Evolutionary conservation across 2,888 invertebrate species (phyloP).

Genomic region (Eupsilia transversa): DNA sequence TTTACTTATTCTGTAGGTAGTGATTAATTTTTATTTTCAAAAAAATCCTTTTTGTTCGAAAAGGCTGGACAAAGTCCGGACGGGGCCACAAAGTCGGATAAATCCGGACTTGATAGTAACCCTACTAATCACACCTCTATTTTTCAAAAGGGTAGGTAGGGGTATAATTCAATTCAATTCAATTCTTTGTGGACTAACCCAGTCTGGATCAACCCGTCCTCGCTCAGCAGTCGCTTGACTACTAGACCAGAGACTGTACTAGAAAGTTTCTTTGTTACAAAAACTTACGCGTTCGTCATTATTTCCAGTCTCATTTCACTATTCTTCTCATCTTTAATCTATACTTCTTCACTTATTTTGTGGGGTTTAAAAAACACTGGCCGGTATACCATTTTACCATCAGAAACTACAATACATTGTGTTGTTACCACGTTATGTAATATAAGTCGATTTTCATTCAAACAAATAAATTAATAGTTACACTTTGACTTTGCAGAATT

Average conservation of each 20-base stretch:
- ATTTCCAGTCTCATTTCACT: constrained; percentile 4
- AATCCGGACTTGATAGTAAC: not conserved
- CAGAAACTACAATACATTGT: constrained; percentile 14
- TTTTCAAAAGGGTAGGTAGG: not conserved
- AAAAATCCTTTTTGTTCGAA: not conserved
- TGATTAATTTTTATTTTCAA: not conserved
- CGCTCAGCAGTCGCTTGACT: not conserved
- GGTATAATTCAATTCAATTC: not conserved
- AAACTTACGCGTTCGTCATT: not conserved
- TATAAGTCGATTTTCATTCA: not conserved
- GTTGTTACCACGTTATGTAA: not conserved
- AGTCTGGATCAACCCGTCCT: not conserved
- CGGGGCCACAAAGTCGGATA: not conserved
- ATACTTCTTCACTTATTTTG: not conserved
- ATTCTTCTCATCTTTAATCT: constrained; percentile 11
- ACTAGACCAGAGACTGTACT: not conserved
- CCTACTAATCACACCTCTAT: not conserved
- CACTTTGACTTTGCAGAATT: constrained; percentile 43
- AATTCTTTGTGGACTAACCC: not conserved
- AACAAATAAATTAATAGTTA: constrained; percentile 24
- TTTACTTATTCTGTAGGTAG: not conserved
- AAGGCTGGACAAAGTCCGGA: not conserved
- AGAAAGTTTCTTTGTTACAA: not conserved
- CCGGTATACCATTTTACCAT: constrained; percentile 16
- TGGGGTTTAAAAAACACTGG: constrained; percentile 25